A percentile compares a stretch with the other conserved stretches of the same genome.
Evolutionary conservation across 2,888 invertebrate genomes (phyloP).

Genomic region (Lithophane ornitopus): DNA sequence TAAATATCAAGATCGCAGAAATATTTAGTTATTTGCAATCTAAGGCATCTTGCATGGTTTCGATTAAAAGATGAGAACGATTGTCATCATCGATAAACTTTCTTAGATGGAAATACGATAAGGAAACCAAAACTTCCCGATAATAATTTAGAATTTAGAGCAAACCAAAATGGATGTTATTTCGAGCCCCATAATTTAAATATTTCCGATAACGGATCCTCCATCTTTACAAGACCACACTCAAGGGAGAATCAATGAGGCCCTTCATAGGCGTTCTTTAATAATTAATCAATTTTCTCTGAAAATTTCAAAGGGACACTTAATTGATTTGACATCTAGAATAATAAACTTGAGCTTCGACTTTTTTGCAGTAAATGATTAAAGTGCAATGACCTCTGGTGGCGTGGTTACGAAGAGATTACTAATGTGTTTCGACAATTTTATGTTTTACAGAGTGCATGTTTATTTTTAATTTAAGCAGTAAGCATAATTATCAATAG

Average conservation of each 20-base stretch:
- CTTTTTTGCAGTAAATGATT: slow-evolving; percentile 33
- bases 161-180: slow-evolving; percentile 20
- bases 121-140: background rate
- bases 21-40: too few species aligned
- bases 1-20: background rate
- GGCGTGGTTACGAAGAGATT: background rate
- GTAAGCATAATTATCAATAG: background rate
- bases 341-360: slow-evolving; percentile 34
- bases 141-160: slow-evolving; percentile 2
- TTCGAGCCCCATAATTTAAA: slow-evolving; percentile 6
- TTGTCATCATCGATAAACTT: background rate
- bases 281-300: slow-evolving; percentile 47
- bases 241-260: slow-evolving; percentile 7
- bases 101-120: background rate
- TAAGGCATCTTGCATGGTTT: background rate
- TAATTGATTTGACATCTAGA: slow-evolving; percentile 58
- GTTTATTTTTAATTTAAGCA: background rate
- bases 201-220: slow-evolving; percentile 6
- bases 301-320: slow-evolving; percentile 27
- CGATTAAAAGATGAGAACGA: background rate
- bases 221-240: slow-evolving; percentile 16
- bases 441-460: background rate
- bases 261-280: slow-evolving; percentile 21
- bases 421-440: background rate
- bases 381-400: slow-evolving; percentile 26